Conservation (phyloP, 2,888 invertebrate species). For the Lacanobia wlatinum region DNA sequence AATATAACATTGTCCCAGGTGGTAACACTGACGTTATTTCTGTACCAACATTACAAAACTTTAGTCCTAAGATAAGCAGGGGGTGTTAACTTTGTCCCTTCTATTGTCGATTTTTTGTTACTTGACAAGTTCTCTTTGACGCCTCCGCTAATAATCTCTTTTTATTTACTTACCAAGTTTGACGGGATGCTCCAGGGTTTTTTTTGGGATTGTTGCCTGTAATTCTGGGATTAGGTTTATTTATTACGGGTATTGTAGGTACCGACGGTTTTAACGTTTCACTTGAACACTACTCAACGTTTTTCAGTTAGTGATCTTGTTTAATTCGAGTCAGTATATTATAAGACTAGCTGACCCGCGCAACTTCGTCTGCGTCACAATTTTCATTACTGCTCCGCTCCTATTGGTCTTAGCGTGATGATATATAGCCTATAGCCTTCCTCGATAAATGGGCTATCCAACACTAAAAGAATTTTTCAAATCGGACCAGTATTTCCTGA, state of each 20-base stretch:
- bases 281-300: background rate
- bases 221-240: constrained; percentile 32
- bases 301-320: too few relatives aligned
- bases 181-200: constrained; percentile 24
- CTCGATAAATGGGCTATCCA: too few relatives aligned
- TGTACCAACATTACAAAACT: constrained; percentile 48
- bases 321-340: background rate
- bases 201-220: constrained; percentile 32
- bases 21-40: constrained; percentile 34
- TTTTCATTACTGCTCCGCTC: too few relatives aligned
- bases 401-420: too few relatives aligned
- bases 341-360: too few relatives aligned
- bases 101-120: constrained; percentile 62
- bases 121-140: constrained; percentile 54
- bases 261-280: background rate
- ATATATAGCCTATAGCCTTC: too few relatives aligned
- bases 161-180: constrained; percentile 61
- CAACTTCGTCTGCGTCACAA: too few relatives aligned
- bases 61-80: constrained; percentile 50
- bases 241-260: constrained; percentile 20
- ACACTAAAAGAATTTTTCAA: too few relatives aligned
- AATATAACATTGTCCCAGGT: constrained; percentile 48
- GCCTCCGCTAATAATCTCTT: constrained; percentile 56
- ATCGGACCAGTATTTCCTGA: too few relatives aligned
- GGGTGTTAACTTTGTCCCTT: constrained; percentile 53